These are phyloP conservation scores for Chrysoperla carnea DNA, from an alignment of 1,140 invertebrate genomes.

Conservation along the genomic window DNA sequence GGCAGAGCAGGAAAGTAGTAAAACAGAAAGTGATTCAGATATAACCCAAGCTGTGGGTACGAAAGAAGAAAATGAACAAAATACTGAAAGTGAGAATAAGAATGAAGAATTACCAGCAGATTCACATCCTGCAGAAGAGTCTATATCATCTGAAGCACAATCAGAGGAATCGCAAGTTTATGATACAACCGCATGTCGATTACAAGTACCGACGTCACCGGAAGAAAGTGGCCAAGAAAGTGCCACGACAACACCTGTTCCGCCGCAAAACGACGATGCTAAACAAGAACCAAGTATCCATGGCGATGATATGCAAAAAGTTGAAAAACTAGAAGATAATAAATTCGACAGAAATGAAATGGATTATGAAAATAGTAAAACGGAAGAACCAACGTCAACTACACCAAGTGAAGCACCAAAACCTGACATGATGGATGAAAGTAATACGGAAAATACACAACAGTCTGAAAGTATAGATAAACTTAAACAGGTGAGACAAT, in stretches of 20 bases:
- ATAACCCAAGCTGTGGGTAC: not conserved
- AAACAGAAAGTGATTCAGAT: not conserved
- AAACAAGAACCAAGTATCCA: constrained; percentile 1
- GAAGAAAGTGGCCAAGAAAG: constrained; percentile 3
- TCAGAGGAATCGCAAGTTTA: constrained; percentile 6
- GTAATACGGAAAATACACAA: too few relatives aligned
- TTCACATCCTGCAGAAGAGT: too few relatives aligned
- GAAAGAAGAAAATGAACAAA: not conserved
- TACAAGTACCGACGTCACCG: not conserved
- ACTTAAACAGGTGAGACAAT: too few relatives aligned
- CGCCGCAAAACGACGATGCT: constrained; percentile 5
- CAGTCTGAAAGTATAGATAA: too few relatives aligned
- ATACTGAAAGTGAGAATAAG: constrained; percentile 1
- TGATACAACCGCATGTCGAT: not conserved
- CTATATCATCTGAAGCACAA: constrained; percentile 6
- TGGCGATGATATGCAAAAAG: not conserved
- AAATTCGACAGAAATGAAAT: constrained; percentile 1
- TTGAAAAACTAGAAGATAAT: not conserved
- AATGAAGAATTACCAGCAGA: constrained; percentile 7
- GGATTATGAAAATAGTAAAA: not conserved
- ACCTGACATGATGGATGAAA: too few relatives aligned
- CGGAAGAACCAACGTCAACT: not conserved
- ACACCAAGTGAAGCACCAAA: not conserved
- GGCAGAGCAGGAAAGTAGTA: too few relatives aligned
- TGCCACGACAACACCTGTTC: not conserved